Evolutionary conservation across 2,113 vertebrate species (phyloP).

Genomic region (Zosterops pallidus): DNA sequence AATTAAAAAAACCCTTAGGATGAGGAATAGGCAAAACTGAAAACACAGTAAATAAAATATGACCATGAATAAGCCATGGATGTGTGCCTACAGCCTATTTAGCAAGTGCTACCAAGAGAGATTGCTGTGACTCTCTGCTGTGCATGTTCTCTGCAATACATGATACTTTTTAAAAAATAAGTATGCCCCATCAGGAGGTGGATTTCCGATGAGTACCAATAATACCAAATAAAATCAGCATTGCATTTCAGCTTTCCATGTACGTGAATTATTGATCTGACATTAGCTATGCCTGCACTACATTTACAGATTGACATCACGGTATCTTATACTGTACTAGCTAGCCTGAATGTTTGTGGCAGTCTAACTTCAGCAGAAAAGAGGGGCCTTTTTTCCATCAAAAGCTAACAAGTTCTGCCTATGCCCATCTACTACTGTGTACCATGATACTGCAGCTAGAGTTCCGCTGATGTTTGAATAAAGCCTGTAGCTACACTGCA

Average conservation of each 20-base stretch:
- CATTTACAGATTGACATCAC: background rate
- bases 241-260: background rate
- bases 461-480: background rate
- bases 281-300: background rate
- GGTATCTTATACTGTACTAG: background rate
- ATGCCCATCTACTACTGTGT: background rate
- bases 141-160: background rate
- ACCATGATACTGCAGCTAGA: background rate
- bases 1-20: background rate
- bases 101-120: background rate
- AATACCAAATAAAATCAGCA: background rate
- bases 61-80: background rate
- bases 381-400: background rate
- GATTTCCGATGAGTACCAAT: background rate
- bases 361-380: background rate
- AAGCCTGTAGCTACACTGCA: background rate
- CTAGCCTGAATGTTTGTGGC: background rate
- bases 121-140: background rate
- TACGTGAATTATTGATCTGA: background rate
- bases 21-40: background rate
- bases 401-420: background rate
- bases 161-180: conserved; percentile 23
- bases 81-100: background rate
- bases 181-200: background rate
- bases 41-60: conserved; percentile 48